Evolutionary conservation across 2,797 vertebrate species (phyloP), one percentile per base, ranked within the genome.

Genomic region (Gadopsis bispinosus): DNA sequence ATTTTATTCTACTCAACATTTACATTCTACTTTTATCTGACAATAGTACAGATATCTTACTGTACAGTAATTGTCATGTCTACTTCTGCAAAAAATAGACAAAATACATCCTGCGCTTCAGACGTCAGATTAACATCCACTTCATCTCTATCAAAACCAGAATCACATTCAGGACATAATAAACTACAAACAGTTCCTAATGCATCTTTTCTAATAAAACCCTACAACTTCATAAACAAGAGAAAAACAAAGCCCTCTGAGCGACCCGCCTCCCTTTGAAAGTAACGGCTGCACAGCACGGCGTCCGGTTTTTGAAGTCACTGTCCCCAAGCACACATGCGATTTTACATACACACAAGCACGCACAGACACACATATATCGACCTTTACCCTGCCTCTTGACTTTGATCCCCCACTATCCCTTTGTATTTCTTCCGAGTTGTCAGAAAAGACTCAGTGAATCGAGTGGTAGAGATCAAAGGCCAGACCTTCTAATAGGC

Each of bases 381-480:
- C 76, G 93, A 94, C 93, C 95, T 95, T 95, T 95, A 93, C 91
- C 94, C 94, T 88, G 92, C 87, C 92, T 92, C 91, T 89, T 90
- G 88, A 96, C 97, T 98, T 97, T 97, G 96, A 97, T 97, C 96
- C 95, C 83, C 62, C 37, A 39, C 75, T 84, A 88, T 91, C 89
- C 74, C 89, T 96, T 96, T 96, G 93, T 77, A 77, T 95, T 96
- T 93, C 94, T 96, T 91, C 86, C 81, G 86, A 91, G 91, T 96
- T 95, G 94, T 93, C 94, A 94, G 91, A 94, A 95, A 94, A 87
- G 91, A 91, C 80, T 83, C 87, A 84, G 75, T 86, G 86, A 95
- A 92, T 96, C 94, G 95, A 95, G 96, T 85, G 96, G 95, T 94
- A 87, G 77, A 96, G 96, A 98, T 97, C 96, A 98, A 98, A 98